Percentiles rank a stretch among this genome's conserved stretches.
Evolutionary conservation across 2,113 vertebrate species (phyloP).

Genomic region (Corydoras maculifer): DNA sequence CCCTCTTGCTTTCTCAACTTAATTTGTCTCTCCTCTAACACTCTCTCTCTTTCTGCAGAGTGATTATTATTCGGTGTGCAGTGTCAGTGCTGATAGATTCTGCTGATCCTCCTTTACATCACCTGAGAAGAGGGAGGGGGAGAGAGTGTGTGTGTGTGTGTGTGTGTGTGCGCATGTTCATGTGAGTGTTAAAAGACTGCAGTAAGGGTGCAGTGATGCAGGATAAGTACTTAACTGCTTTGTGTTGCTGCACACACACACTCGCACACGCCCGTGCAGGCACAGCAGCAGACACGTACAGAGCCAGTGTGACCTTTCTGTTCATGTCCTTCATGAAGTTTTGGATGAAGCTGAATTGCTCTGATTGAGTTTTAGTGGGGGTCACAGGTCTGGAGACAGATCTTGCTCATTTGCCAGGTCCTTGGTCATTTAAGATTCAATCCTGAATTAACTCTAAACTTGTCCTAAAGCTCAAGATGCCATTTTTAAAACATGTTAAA

Average conservation of each 20-base stretch:
- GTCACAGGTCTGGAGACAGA: not conserved
- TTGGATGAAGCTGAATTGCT: not conserved
- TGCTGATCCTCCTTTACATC: slow-evolving; percentile 35
- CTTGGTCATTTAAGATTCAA: too few relatives aligned
- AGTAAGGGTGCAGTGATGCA: slow-evolving; percentile 21
- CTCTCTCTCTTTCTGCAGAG: slow-evolving; percentile 39
- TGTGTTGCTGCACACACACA: slow-evolving; percentile 20
- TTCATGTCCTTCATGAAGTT: slow-evolving; percentile 23
- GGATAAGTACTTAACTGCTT: slow-evolving; percentile 19
- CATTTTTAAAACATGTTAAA: too few relatives aligned
- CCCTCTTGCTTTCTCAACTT: not conserved
- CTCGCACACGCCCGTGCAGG: slow-evolving; percentile 19
- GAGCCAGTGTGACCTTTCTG: slow-evolving; percentile 11
- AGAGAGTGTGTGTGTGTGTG: slow-evolving; percentile 7
- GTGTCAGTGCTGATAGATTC: slow-evolving; percentile 40
- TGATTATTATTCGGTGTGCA: slow-evolving; percentile 48
- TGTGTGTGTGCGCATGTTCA: slow-evolving; percentile 39
- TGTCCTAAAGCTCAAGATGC: too few relatives aligned
- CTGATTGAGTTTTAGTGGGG: not conserved
- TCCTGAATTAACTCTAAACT: too few relatives aligned
- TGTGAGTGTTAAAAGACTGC: slow-evolving; percentile 7
- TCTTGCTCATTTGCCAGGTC: not conserved
- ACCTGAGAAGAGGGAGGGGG: slow-evolving; percentile 32
- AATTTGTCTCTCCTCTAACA: not conserved
- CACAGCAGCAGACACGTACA: slow-evolving; percentile 7